These are phyloP conservation scores for Moxostoma hubbsi DNA, from an alignment of 2,797 vertebrate genomes.

Conservation along the genomic window DNA sequence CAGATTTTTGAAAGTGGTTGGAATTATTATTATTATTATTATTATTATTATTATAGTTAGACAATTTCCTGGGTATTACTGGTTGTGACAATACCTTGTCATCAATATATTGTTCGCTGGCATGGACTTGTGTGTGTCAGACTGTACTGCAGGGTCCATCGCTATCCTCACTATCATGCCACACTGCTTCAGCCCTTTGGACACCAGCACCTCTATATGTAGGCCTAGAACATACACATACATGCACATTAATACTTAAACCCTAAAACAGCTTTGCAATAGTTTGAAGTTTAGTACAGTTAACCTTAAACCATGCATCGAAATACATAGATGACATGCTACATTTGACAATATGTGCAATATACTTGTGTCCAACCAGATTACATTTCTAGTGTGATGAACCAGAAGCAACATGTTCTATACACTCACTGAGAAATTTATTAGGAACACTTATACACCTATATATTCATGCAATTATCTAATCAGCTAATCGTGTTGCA, in stretches of 20 bases:
- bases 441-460: too few species aligned
- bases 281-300: background rate
- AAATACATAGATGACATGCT: background rate
- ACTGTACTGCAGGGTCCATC: conserved; percentile 83
- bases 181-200: conserved; percentile 59
- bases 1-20: background rate
- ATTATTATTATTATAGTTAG: conserved; percentile 1
- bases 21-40: background rate
- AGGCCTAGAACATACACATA: conserved; percentile 29
- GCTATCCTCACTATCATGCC: conserved; percentile 81
- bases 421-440: too few species aligned
- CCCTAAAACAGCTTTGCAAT: background rate
- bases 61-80: background rate
- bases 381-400: too few species aligned
- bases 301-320: background rate
- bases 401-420: too few species aligned
- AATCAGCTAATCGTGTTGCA: too few species aligned
- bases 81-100: background rate
- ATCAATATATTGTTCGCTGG: background rate
- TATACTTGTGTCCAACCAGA: background rate
- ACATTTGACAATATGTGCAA: background rate
- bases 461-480: too few species aligned
- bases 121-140: conserved; percentile 55
- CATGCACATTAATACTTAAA: background rate
- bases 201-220: conserved; percentile 46